phyloP scores from a whole-genome alignment of 1,140 invertebrate genomes.

The Drosophila littoralis region DNA sequence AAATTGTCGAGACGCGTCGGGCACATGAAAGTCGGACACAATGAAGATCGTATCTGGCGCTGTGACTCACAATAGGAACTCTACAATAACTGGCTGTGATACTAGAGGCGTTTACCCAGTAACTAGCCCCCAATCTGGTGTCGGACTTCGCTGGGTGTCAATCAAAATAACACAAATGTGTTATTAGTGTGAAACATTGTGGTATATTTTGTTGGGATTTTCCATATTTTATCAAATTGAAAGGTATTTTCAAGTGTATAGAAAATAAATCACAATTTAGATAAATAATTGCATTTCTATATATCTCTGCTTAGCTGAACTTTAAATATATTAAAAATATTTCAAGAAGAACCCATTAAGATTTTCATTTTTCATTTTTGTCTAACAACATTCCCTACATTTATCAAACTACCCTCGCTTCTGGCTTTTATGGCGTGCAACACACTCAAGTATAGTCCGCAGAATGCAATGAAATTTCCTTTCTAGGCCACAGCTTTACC shows the following conservation, averaged over 20 bases:
- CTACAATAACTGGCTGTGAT: not conserved
- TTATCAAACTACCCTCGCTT: constrained; percentile 1
- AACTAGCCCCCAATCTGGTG: not conserved
- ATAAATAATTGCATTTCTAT: not conserved
- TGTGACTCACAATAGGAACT: constrained; percentile 9
- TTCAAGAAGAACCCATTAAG: no score
- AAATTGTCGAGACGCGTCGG: constrained; percentile 44
- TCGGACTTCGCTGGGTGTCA: not conserved
- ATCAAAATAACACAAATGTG: constrained; percentile 6
- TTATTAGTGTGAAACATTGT: not conserved
- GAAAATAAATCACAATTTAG: not conserved
- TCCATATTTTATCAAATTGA: not conserved
- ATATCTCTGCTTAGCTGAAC: no score
- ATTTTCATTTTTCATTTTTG: no score
- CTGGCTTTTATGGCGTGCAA: not conserved
- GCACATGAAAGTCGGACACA: constrained; percentile 43
- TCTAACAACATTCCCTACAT: no score
- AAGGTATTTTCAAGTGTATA: not conserved
- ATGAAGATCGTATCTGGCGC: constrained; percentile 43
- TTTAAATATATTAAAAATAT: no score
- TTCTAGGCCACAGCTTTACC: constrained; percentile 22
- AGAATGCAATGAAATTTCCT: constrained; percentile 24
- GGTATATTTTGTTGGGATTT: not conserved
- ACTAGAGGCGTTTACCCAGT: not conserved
- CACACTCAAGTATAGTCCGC: not conserved